Base-by-base conservation (phyloP, 2,888 invertebrate species). In the Apamea anceps region DNA sequence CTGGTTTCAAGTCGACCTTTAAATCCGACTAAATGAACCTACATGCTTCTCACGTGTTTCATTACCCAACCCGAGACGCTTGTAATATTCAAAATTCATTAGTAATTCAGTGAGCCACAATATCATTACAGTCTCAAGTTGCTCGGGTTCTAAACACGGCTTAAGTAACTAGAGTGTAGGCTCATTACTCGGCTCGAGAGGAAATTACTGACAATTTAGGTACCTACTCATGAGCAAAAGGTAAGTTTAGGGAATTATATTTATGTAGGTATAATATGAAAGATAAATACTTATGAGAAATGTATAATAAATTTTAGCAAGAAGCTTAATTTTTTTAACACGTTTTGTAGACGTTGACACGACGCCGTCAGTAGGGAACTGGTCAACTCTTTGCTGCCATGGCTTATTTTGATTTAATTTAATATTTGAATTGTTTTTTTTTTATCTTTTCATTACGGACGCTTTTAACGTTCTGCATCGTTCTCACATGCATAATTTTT, bases 51-150 rank as follows among this genome's bases (percentile, higher is more conserved):
- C 37, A 63, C 51, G 51, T 21, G 21, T 28, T 75, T 51, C 2
- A n/a, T 60, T 25, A 32, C 0, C 28, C 76, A 72, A 28, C 57
- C 85, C 65, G 82, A 73, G 25, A 60, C 45, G 13, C n/a, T 13
- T 71, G 54, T 82, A 86, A 68, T 86, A 86, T 82, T 73, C 75
- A 32, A 74, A 86, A 71, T 78, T 75, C 75, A 76, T 82, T 73
- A 82, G 28, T 63, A 67, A 82, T 86, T 82, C 70, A 75, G 57
- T 78, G 72, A 75, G 42, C 63, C 68, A 82, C 65, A 82, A 73
- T 82, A 85, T 82, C 67, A 70, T 78, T 73, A 82, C 48, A 51
- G 45, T 60, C 25, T 63, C 32, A 63, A 72, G 65, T 68, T 57
- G 65, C 63, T 57, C 15, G 48, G 77, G 66, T 82, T 57, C 66